Base-by-base conservation (phyloP, 2,113 vertebrate genomes). In the Guaruba guarouba region DNA sequence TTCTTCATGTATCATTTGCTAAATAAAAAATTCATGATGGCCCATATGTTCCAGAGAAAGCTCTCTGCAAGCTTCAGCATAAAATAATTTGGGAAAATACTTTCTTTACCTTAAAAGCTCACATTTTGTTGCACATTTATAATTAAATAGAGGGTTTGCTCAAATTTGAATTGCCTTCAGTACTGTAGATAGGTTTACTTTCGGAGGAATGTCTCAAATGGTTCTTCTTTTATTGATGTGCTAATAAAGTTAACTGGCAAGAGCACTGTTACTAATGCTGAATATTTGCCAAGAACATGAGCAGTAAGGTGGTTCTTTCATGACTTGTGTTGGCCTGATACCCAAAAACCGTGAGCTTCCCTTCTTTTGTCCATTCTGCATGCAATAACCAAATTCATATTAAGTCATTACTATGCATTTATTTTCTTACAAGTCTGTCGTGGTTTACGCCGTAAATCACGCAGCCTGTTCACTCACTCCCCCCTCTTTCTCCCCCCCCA, bases 11-110 rank as follows among this genome's bases (percentile, higher is more conserved):
- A 11, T 66, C 41, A 8, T 83, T 78, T 83, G 68, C 43, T 78
- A 43, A 86, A 78, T 93, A 71, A 94, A 95, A 88, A 71, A 89
- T 31, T 88, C 11, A 86, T 67, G 8, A 19, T 79, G 11, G 17
- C 61, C 33, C 48, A 6, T 64, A 23, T 75, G 43, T 51, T 89
- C 39, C 44, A 68, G 61, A 61, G 46, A 51, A 77, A 84, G 4
- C 18, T 73, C 52, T 25, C 29, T 43, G 33, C 35, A 51, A 46
- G 82, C 8, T 92, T 82, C n/a, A 33, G 37, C 2, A 5, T 37
- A 28, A 62, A 66, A 55, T 44, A 59, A 61, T 31, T 0, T 1
- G 33, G 67, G 5, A 61, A 64, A 59, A 52, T 44, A 74, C 0
- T 39, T 6, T 24, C 39, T 57, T 69, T 31, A 43, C 31, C 22